These are phyloP conservation scores for Lytechinus pictus DNA, from an alignment of 35 echinoderm and acorn worm species.

Conservation along the genomic window DNA sequence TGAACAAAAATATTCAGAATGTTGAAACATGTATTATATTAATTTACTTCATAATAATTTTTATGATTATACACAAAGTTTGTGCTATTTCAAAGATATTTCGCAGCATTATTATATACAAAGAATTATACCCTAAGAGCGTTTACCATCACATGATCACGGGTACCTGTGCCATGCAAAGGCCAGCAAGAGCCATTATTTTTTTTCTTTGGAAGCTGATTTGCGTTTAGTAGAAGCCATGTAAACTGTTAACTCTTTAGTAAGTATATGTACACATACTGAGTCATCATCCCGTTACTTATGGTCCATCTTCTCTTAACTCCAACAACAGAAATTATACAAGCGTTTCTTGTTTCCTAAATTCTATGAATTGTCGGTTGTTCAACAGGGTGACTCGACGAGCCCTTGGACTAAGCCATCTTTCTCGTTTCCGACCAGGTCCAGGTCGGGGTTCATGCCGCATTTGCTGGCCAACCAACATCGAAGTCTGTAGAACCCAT, in stretches of 20 bases:
- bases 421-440: not conserved
- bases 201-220: not conserved
- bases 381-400: constrained; percentile 32
- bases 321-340: too few relatives aligned
- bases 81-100: not conserved
- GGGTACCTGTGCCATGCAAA: not conserved
- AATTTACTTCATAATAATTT: too few relatives aligned
- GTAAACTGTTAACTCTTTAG: too few relatives aligned
- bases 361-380: not conserved
- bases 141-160: not conserved
- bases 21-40: too few relatives aligned
- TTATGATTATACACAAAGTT: not conserved
- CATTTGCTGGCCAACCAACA: constrained; percentile 41
- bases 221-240: not conserved
- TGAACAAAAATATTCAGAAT: too few relatives aligned
- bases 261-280: too few relatives aligned
- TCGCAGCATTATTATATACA: not conserved
- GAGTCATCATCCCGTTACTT: too few relatives aligned
- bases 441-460: constrained; percentile 41
- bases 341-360: too few relatives aligned
- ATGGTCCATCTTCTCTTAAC: too few relatives aligned
- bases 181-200: not conserved
- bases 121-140: not conserved
- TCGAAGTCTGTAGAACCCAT: constrained; percentile 51
- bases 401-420: constrained; percentile 30